phyloP scores from a whole-genome alignment of 2,888 invertebrate species.

The Exocentrus adspersus region DNA sequence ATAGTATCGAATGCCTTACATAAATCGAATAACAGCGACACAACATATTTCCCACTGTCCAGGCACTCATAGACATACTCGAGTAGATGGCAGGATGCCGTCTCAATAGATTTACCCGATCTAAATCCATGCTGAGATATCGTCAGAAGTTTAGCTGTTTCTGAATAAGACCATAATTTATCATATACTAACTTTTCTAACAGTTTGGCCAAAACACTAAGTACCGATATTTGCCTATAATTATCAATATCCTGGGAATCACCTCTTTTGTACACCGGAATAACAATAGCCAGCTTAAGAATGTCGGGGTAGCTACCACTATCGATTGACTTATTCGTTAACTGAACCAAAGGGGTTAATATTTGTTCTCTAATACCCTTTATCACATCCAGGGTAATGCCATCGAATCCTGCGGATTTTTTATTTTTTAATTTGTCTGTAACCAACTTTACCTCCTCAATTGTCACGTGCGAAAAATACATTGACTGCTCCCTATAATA shows the following conservation, averaged over 20 bases:
- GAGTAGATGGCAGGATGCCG: background rate
- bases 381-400: no score
- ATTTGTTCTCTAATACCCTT: no score
- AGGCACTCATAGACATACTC: background rate
- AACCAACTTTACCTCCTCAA: background rate
- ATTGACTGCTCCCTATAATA: background rate
- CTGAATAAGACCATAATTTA: background rate
- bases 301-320: no score
- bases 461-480: background rate
- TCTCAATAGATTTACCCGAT: no score
- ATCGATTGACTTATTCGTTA: no score
- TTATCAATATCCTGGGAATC: background rate
- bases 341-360: no score
- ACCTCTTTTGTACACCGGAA: background rate
- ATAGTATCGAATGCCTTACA: background rate
- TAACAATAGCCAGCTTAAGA: no score
- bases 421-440: background rate
- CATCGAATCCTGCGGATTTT: no score
- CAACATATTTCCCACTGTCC: background rate
- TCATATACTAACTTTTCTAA: background rate
- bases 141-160: no score
- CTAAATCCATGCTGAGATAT: no score
- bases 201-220: background rate
- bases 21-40: background rate
- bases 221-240: background rate